Conservation (phyloP, 2,113 vertebrate species). For the Vulpes lagopus region DNA sequence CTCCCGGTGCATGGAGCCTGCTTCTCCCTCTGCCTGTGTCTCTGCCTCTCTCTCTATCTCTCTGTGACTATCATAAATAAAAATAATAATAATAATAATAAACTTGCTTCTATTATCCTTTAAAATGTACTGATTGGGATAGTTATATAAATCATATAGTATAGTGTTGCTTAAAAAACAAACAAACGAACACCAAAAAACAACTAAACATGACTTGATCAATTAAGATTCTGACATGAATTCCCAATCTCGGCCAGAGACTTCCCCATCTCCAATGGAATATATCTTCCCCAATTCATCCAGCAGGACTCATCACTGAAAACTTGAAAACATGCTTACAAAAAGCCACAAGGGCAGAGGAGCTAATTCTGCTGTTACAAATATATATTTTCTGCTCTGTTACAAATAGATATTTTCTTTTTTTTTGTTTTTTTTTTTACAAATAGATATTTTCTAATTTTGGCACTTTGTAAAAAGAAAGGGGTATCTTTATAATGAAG, state of each 20-base stretch:
- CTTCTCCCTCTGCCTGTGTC: too few relatives aligned
- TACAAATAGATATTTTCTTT: neutral
- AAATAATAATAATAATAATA: too few relatives aligned
- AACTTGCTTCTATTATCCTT: neutral
- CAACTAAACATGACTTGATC: neutral
- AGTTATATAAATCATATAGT: neutral
- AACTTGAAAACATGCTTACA: neutral
- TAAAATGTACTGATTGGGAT: neutral
- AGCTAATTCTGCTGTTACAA: neutral
- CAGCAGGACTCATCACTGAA: neutral
- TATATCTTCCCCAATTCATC: neutral
- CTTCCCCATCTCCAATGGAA: too few relatives aligned
- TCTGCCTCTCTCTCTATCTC: too few relatives aligned
- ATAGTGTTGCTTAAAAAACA: neutral
- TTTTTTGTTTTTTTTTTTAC: too few relatives aligned
- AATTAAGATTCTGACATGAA: neutral
- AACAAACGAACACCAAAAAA: neutral
- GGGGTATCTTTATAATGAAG: neutral
- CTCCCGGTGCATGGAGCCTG: too few relatives aligned
- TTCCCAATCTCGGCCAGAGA: neutral
- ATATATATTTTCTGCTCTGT: neutral
- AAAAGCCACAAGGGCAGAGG: neutral
- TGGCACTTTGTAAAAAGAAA: neutral
- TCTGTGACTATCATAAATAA: too few relatives aligned
- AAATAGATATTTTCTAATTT: neutral